These are phyloP conservation scores for Ochropleura plecta DNA, from an alignment of 2,888 invertebrate species.

Conservation along the genomic window DNA sequence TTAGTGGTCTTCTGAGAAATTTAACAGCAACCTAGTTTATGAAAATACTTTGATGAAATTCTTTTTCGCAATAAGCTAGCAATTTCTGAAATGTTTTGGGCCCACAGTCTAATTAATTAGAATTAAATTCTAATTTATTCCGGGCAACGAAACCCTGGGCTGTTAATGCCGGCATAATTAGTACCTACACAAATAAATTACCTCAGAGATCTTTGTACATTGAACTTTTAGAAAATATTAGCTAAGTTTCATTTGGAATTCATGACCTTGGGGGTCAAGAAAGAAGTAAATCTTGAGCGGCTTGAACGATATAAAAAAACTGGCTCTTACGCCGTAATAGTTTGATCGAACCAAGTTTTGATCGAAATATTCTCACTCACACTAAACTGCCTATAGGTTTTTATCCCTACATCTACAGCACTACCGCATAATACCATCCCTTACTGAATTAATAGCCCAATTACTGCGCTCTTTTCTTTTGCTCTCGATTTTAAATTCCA, in stretches of 20 bases:
- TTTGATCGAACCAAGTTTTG: neutral
- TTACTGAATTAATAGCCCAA: neutral
- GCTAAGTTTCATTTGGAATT: too few relatives aligned
- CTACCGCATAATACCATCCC: neutral
- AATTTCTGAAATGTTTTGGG: neutral
- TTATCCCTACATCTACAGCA: neutral
- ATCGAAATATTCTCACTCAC: neutral
- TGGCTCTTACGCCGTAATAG: neutral
- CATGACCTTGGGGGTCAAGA: too few relatives aligned
- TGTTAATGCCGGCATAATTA: neutral
- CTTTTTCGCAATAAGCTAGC: neutral
- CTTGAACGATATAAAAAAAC: neutral
- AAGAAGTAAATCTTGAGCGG: neutral
- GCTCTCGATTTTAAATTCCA: slow-evolving; percentile 1
- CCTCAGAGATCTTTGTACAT: too few relatives aligned
- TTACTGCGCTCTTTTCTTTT: slow-evolving; percentile 14
- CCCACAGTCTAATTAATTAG: neutral
- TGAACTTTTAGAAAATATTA: neutral
- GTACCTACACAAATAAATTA: neutral
- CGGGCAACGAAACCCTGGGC: neutral
- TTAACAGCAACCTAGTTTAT: too few relatives aligned
- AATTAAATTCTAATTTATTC: slow-evolving; percentile 12
- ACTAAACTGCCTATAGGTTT: neutral
- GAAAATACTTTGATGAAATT: too few relatives aligned
- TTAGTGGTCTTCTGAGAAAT: too few relatives aligned